Evolutionary conservation across 2,113 vertebrate species (phyloP).

Genomic region (Anguilla rostrata): DNA sequence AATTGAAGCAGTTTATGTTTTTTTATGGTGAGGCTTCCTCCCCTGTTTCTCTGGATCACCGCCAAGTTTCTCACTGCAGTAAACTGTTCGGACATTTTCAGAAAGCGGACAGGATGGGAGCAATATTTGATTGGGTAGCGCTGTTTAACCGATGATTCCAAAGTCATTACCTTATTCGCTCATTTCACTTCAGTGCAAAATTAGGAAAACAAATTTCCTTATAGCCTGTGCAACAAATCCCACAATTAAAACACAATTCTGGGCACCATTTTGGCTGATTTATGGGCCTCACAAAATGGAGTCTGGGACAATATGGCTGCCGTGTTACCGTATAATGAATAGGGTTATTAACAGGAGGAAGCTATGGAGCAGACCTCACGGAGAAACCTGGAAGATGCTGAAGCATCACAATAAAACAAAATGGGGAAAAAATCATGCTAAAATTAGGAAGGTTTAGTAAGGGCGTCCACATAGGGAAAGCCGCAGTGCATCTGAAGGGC

Average conservation of each 20-base stretch:
- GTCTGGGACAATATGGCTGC: neutral
- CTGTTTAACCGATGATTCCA: neutral
- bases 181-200: neutral
- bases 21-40: neutral
- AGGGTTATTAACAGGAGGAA: neutral
- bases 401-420: too few relatives aligned
- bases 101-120: neutral
- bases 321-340: neutral
- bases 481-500: neutral
- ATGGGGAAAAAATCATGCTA: too few relatives aligned
- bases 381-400: neutral
- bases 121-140: neutral
- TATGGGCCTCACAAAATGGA: conserved; percentile 28
- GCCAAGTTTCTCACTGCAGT: neutral
- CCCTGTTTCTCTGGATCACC: neutral
- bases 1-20: neutral
- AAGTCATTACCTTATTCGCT: neutral
- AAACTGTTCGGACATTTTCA: neutral
- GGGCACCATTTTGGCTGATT: conserved; percentile 33
- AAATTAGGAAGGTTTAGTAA: neutral
- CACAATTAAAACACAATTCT: conserved; percentile 34
- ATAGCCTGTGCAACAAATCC: conserved; percentile 37
- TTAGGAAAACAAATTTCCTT: conserved; percentile 36
- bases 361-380: neutral
- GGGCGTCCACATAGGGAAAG: neutral